Percentiles rank a stretch among this genome's conserved stretches.
Evolutionary conservation across 2,113 vertebrate species (phyloP).

Genomic region (Rhizomys pruinosus): DNA sequence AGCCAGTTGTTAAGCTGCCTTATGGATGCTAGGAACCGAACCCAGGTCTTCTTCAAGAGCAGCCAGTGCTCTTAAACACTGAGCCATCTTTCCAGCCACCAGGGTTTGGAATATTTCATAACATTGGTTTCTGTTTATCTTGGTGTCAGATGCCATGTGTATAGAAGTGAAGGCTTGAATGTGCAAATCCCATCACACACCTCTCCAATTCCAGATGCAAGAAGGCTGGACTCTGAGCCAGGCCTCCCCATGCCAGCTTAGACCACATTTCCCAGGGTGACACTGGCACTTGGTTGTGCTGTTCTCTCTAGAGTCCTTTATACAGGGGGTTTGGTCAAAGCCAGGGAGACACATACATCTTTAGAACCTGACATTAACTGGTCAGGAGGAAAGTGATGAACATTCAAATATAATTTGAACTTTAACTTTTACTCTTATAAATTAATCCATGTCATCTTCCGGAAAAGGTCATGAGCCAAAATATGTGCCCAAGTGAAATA

Average conservation of each 20-base stretch:
- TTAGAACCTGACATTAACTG: conserved; percentile 47
- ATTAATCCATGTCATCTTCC: conserved; percentile 49
- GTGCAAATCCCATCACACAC: too few relatives aligned
- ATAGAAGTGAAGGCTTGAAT: background rate
- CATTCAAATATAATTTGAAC: conserved; percentile 59
- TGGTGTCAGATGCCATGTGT: background rate
- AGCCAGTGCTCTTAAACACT: too few relatives aligned
- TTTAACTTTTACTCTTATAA: conserved; percentile 57
- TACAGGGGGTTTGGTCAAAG: background rate
- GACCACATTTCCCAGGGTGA: background rate
- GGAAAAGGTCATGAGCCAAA: conserved; percentile 40
- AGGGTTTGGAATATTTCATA: conserved; percentile 28
- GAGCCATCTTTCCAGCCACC: too few relatives aligned
- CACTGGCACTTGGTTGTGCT: background rate
- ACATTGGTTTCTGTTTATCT: conserved; percentile 48
- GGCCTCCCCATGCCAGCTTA: background rate
- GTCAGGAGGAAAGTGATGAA: conserved; percentile 53
- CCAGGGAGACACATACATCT: background rate
- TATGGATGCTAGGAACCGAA: too few relatives aligned
- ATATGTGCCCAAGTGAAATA: conserved; percentile 45
- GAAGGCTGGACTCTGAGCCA: background rate
- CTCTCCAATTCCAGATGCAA: background rate
- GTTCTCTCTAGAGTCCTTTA: background rate
- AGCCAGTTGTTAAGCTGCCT: too few relatives aligned
- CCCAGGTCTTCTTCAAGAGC: too few relatives aligned